Evolutionary conservation across 2,113 vertebrate genomes (phyloP), one percentile per base, ranked within the genome.

Genomic region (Calyptommatus sinebrachiatus): DNA sequence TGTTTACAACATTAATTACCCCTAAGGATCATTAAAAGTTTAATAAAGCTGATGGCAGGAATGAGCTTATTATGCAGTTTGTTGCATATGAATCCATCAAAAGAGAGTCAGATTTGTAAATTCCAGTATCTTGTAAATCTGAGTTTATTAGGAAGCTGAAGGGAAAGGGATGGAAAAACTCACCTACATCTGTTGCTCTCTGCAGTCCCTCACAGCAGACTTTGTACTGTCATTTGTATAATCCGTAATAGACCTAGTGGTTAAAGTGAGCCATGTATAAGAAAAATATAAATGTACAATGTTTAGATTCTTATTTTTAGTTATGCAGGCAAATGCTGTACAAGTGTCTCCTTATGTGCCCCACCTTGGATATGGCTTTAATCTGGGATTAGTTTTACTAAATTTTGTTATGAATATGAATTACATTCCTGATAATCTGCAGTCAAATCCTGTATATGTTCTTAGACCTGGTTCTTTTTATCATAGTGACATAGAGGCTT

Each of bases 251-350:
- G 28, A 48, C 14, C 41, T 48, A 20, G 20, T 66, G 26, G 20
- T 5, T 31, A 67, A 77, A 28, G 18, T 9, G 20, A 22, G 45
- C 18, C 1, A 29, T 14, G 18, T 29, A 22, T n/a, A 4, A 8
- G 74, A 48, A 29, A 65, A 66, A 11, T 20, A 72, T 72, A 16
- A 14, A 14, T 50, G 45, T 48, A 21, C 50, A 14, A 11, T 62
- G 4, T 21, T 67, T 50, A 46, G 9, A 2, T 84, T 84, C 31
- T 61, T 85, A 63, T 26, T 81, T 79, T 68, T 76, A 31, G 60
- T 26, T 41, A 41, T 73, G 16, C 8, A 16, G 81, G 67, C 1
- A 0, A 8, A 78, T 22, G 1, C 2, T 69, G 65, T 71, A 74
- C 77, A 78, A 16, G 24, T 76, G 53, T 2, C 60, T 63, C 12